Evolutionary conservation across 30 jellyfish, hydroid and myxozoan species (phyloP), one percentile per base, ranked within the genome.

Genomic region (Rhopilema esculentum): DNA sequence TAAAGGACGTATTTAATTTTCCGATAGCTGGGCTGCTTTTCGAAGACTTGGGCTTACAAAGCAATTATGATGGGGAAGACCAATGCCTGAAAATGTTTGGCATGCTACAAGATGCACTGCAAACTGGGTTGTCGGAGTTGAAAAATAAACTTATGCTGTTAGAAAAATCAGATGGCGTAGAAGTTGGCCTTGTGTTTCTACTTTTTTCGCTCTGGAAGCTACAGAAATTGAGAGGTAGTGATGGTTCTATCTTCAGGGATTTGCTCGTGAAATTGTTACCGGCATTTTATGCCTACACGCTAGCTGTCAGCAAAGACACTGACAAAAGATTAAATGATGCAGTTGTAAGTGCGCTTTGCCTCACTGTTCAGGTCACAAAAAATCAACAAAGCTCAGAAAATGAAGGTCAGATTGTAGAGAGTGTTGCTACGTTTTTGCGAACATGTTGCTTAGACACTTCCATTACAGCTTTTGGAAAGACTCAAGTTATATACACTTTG

Each of bases 1-100:
- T 52, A 12, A 82, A 82, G 28, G 91, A 76, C 24, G 22, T 73
- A 0, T 79, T 81, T 50, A 16, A 76, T 27, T 82, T 81, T 68
- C 97, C 97, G 0, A 81, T 89, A 16, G 97, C 97, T 16, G 97
- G 89, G 20, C 67, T 81, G 17, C 67, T 89, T 6, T 89, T 89
- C 66, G 97, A 89, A 57, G 93, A 82, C 75, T 19, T 89, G 28
- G 93, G 97, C 68, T 63, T 66, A 8, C 64, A 40, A n/a, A 48
- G 73, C 33, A 27, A 23, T 27, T 49, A 22, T 69, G 85, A 73
- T n/a, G 81, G 88, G 25, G 93, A 89, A 51, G 27, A 66, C 19
- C 50, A 81, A 27, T 83, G 67, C 40, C 57, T 40, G 12, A 40
- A 40, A 40, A 12, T 40, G 6, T 40, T 40, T 12, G 89, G 49